These are phyloP conservation scores for Drosophila simulans DNA, from an alignment of 1,140 invertebrate species.

Conservation along the genomic window DNA sequence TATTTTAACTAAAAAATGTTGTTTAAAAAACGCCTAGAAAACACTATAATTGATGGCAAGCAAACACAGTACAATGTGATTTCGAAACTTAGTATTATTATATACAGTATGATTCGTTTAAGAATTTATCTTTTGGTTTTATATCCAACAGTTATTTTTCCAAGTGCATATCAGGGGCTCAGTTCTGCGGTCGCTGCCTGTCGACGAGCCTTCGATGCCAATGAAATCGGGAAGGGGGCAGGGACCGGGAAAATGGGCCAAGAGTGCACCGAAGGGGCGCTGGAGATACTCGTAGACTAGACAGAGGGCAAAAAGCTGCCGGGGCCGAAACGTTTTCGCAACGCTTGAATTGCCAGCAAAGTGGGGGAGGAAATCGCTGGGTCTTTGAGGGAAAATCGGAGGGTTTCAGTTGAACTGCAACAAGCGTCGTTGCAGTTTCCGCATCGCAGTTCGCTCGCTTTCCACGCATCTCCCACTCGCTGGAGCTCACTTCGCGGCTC, in stretches of 20 bases:
- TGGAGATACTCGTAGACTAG: constrained; percentile 23
- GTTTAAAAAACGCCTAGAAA: too few relatives aligned
- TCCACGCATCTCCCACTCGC: constrained; percentile 32
- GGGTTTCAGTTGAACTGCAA: constrained; percentile 45
- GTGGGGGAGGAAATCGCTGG: constrained; percentile 14
- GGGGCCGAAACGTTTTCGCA: constrained; percentile 75
- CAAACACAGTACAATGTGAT: too few relatives aligned
- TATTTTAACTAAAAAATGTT: not conserved
- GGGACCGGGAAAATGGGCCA: not conserved
- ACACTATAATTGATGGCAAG: too few relatives aligned
- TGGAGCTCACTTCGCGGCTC: constrained; percentile 15
- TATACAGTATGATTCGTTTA: too few relatives aligned
- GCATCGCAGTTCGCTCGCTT: constrained; percentile 69
- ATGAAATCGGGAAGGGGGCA: constrained; percentile 47
- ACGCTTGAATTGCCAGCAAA: constrained; percentile 69
- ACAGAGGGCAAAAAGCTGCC: constrained; percentile 33
- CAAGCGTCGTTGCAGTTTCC: constrained; percentile 46
- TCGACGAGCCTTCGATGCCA: constrained; percentile 68
- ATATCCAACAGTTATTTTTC: not conserved
- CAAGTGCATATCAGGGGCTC: constrained; percentile 53
- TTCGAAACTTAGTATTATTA: too few relatives aligned
- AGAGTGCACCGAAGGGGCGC: constrained; percentile 24
- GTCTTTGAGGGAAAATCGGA: constrained; percentile 5
- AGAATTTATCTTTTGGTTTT: too few relatives aligned
- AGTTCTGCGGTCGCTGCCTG: constrained; percentile 70